phyloP scores from a whole-genome alignment of 2,888 invertebrate species.

The Scotopteryx bipunctaria region DNA sequence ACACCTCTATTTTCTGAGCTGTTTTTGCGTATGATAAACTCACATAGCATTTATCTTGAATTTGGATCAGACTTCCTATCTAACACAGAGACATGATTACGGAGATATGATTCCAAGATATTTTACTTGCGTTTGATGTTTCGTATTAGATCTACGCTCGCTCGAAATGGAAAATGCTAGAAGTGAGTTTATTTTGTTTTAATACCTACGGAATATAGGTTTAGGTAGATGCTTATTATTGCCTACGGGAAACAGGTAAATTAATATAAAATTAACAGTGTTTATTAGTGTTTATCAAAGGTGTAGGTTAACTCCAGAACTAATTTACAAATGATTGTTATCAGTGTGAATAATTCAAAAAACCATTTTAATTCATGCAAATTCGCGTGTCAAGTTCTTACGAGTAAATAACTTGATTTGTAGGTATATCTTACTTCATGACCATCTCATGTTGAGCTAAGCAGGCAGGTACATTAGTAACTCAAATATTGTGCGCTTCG shows the following conservation, averaged over 20 bases:
- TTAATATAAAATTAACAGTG: too few species aligned
- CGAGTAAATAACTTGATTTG: too few species aligned
- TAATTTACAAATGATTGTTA: slow-evolving; percentile 4
- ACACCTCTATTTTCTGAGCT: background rate
- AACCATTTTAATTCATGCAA: slow-evolving; percentile 11
- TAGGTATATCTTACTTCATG: too few species aligned
- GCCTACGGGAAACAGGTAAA: too few species aligned
- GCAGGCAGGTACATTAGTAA: too few species aligned
- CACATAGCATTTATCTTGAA: slow-evolving; percentile 13
- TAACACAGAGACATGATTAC: slow-evolving; percentile 13
- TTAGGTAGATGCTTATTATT: too few species aligned
- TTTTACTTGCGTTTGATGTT: slow-evolving; percentile 25
- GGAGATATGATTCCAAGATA: slow-evolving; percentile 29
- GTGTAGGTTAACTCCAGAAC: slow-evolving; percentile 2
- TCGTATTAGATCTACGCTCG: slow-evolving; percentile 25
- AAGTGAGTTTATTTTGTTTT: slow-evolving; percentile 27
- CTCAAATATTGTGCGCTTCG: too few species aligned
- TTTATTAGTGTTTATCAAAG: background rate
- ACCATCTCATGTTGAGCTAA: too few species aligned
- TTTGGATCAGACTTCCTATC: slow-evolving; percentile 39
- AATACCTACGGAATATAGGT: background rate
- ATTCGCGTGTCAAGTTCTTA: background rate
- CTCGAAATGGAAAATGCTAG: slow-evolving; percentile 26
- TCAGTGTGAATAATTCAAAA: slow-evolving; percentile 18
- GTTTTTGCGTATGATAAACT: background rate